These are phyloP conservation scores for Oryzias melastigma DNA, from an alignment of 2,113 vertebrate species.

Conservation along the genomic window DNA sequence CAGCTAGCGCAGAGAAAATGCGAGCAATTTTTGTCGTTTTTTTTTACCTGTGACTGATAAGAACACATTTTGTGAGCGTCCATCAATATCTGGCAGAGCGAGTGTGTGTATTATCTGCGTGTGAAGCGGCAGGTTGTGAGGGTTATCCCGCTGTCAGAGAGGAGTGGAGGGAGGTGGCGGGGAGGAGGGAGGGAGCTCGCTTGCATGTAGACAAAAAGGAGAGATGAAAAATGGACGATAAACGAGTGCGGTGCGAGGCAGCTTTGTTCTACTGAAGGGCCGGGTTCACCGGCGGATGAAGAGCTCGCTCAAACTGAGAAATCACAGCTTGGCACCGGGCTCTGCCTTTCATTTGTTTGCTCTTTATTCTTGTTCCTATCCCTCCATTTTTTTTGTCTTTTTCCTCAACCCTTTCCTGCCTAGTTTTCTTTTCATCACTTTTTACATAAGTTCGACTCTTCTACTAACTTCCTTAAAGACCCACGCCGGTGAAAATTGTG, in stretches of 20 bases:
- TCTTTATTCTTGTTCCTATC: conserved; percentile 24
- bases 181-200: conserved; percentile 19
- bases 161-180: conserved; percentile 27
- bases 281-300: conserved; percentile 41
- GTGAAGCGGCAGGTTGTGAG: conserved; percentile 36
- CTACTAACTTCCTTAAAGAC: no score
- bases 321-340: conserved; percentile 53
- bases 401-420: not conserved
- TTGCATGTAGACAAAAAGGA: conserved; percentile 34
- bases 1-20: not conserved
- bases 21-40: not conserved
- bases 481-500: no score
- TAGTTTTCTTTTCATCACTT: not conserved
- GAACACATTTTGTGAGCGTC: conserved; percentile 3
- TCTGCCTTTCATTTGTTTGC: conserved; percentile 38
- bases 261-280: conserved; percentile 57
- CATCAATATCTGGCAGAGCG: conserved; percentile 25
- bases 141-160: conserved; percentile 47
- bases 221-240: conserved; percentile 50
- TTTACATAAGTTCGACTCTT: not conserved
- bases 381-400: conserved; percentile 8
- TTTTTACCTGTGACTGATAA: not conserved
- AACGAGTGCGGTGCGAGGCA: conserved; percentile 31
- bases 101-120: conserved; percentile 16
- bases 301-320: conserved; percentile 45